phyloP scores from a whole-genome alignment of 2,797 vertebrate genomes.

The Phylloscopus collybita region DNA sequence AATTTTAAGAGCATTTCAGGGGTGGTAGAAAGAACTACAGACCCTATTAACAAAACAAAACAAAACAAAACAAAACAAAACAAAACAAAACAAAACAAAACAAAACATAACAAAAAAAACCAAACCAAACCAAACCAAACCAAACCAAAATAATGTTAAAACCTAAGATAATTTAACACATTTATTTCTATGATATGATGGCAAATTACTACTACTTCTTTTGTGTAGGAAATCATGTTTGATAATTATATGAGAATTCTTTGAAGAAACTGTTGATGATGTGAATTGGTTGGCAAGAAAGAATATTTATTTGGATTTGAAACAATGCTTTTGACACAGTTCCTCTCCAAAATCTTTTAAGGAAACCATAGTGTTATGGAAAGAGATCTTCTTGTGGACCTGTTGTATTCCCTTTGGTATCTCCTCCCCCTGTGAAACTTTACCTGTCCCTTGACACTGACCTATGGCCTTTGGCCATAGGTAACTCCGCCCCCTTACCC shows the following conservation, averaged over 20 bases:
- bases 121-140: too few relatives aligned
- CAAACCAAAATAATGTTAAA: neutral
- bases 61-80: too few relatives aligned
- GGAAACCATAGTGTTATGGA: neutral
- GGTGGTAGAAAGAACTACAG: neutral
- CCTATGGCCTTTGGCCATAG: too few relatives aligned
- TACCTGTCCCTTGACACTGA: too few relatives aligned
- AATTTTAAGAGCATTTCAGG: neutral
- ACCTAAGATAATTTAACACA: neutral
- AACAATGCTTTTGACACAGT: neutral
- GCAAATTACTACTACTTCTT: neutral
- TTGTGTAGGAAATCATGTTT: neutral
- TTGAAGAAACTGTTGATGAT: neutral
- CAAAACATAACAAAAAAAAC: too few relatives aligned
- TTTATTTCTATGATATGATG: neutral
- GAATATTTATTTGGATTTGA: neutral
- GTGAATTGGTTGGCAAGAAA: neutral
- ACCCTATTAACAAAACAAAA: neutral
- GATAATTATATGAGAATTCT: neutral
- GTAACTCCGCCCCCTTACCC: too few relatives aligned
- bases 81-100: too few relatives aligned
- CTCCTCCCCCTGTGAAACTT: too few relatives aligned
- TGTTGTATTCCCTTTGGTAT: too few relatives aligned
- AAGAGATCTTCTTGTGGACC: neutral
- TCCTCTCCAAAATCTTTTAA: neutral